A percentile compares a stretch with the other conserved stretches of the same genome.
These are phyloP conservation scores for Pocillopora meandrina DNA, from an alignment of 92 coral and sea anemone genomes.

Conservation along the genomic window DNA sequence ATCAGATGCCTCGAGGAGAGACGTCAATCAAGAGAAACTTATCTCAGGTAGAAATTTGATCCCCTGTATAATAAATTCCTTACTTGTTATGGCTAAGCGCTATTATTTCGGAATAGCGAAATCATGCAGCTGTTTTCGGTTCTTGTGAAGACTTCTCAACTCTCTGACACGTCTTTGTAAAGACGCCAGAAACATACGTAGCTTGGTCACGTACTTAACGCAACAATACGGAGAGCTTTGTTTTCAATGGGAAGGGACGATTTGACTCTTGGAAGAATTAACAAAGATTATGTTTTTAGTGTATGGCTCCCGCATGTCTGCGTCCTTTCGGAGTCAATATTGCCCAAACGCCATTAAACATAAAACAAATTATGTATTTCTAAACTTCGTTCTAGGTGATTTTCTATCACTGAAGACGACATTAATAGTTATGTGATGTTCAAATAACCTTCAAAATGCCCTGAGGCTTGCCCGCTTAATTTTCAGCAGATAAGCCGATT, in stretches of 20 bases:
- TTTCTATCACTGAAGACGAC: no score
- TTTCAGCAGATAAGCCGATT: no score
- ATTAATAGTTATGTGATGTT: neutral
- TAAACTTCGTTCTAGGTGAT: no score
- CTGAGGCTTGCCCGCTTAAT: no score
- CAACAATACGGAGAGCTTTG: no score
- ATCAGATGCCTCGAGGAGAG: conserved; percentile 11
- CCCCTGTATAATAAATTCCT: neutral
- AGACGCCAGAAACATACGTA: neutral
- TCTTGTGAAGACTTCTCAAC: neutral
- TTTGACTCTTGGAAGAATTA: neutral
- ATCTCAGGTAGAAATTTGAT: neutral
- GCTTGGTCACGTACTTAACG: neutral
- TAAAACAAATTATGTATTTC: neutral
- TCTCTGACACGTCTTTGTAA: neutral
- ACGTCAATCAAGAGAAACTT: conserved; percentile 21
- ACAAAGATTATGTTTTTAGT: neutral
- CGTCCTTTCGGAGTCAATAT: neutral
- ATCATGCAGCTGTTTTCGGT: conserved; percentile 9
- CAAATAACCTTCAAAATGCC: neutral
- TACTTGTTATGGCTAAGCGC: conserved; percentile 12
- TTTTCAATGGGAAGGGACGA: no score
- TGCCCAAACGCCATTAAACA: neutral
- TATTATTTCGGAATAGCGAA: neutral
- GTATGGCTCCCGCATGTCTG: neutral